These are phyloP conservation scores for Bufo gargarizans DNA, from an alignment of 2,113 vertebrate species.

Conservation along the genomic window DNA sequence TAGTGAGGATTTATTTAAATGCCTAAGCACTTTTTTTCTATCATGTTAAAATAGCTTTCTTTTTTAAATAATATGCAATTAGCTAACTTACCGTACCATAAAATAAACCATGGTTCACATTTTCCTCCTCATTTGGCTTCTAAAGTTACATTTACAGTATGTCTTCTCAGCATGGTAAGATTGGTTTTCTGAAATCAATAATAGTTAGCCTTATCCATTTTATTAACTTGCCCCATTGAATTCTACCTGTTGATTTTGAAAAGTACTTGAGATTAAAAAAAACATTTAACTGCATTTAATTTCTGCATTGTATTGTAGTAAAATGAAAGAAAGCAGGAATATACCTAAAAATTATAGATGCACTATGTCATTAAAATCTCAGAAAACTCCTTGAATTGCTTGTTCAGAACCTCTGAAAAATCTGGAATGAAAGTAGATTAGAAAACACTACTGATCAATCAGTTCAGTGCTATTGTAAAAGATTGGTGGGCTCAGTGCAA, in stretches of 20 bases:
- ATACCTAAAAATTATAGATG: no score
- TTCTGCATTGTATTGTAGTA: neutral
- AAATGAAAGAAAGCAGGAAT: no score
- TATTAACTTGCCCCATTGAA: neutral
- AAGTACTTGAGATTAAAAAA: neutral
- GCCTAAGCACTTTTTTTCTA: no score
- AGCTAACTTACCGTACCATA: neutral
- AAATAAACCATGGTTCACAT: neutral
- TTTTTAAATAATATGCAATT: neutral
- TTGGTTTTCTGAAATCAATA: conserved; percentile 32
- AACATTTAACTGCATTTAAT: no score
- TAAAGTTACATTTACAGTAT: neutral
- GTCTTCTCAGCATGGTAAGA: conserved; percentile 9
- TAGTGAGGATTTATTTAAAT: no score
- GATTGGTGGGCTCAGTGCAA: no score
- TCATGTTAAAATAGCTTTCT: neutral
- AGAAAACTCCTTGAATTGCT: no score
- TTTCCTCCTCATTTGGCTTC: neutral
- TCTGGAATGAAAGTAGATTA: no score
- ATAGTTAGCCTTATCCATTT: neutral
- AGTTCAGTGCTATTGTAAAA: no score
- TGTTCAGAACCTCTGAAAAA: no score
- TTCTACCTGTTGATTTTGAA: neutral
- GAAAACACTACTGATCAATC: no score
- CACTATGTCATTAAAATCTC: no score